Conservation (phyloP, 2,797 vertebrate species). For the Sebastes oblongus region DNA sequence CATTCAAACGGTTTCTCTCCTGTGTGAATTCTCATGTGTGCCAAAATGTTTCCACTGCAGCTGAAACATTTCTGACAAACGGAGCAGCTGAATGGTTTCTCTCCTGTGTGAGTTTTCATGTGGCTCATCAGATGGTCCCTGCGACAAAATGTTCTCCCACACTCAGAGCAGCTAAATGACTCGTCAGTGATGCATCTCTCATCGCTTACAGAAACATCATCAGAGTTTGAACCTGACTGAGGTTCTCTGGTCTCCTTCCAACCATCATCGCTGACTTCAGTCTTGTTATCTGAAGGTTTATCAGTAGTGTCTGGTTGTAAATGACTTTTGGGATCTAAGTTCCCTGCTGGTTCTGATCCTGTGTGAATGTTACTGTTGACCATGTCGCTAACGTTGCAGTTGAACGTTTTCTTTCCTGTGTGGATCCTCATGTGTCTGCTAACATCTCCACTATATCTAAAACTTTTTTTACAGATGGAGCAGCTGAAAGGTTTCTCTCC, state of each 20-base stretch:
- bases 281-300: neutral
- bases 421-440: slow-evolving; percentile 53
- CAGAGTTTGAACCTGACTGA: neutral
- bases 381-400: rapidly evolving
- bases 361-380: neutral
- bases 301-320: neutral
- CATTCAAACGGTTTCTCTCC: slow-evolving; percentile 36
- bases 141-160: neutral
- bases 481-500: slow-evolving; percentile 44
- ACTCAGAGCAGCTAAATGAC: slow-evolving; percentile 27
- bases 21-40: slow-evolving; percentile 37
- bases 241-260: neutral
- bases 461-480: slow-evolving; percentile 21
- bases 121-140: slow-evolving; percentile 37
- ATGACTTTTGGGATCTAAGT: neutral
- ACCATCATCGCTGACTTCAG: neutral
- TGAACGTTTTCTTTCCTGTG: slow-evolving; percentile 12
- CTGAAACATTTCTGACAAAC: slow-evolving; percentile 18
- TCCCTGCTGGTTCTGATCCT: neutral
- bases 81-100: slow-evolving; percentile 30
- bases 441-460: slow-evolving; percentile 33
- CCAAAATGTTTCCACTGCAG: slow-evolving; percentile 4
- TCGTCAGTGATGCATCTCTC: neutral
- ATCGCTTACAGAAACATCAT: neutral
- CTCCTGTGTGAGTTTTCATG: slow-evolving; percentile 37